Evolutionary conservation across 2,113 vertebrate species (phyloP).

Genomic region (Progne subis): DNA sequence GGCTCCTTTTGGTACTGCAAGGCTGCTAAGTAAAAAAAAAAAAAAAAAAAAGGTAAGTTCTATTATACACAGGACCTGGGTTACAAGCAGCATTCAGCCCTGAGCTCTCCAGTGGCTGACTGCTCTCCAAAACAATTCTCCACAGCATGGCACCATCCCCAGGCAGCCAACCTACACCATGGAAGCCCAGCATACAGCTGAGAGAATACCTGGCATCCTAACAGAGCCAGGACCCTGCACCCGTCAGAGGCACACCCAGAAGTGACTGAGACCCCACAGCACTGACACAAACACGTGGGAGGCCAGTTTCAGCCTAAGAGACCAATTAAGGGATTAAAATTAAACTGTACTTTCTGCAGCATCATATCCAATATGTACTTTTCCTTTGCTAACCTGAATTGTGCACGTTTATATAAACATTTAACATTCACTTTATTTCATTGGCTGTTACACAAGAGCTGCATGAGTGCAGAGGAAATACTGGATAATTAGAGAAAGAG

Average conservation of each 20-base stretch:
- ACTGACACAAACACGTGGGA: not conserved
- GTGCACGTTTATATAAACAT: not conserved
- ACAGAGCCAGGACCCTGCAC: not conserved
- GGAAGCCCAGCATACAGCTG: not conserved
- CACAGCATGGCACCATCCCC: not conserved
- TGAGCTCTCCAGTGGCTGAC: not conserved
- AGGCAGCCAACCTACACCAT: not conserved
- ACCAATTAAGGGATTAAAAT: not conserved
- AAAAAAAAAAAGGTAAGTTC: not conserved
- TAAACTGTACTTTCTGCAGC: not conserved
- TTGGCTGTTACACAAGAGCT: not conserved
- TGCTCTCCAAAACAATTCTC: not conserved
- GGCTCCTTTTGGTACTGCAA: not conserved
- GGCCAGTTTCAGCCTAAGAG: not conserved
- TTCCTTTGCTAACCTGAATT: not conserved
- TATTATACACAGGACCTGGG: not conserved
- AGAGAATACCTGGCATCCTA: accelerated
- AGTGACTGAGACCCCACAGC: not conserved
- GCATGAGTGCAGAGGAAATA: not conserved
- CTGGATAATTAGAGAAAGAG: not conserved
- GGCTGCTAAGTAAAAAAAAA: not conserved
- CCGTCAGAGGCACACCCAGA: not conserved
- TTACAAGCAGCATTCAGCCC: not conserved
- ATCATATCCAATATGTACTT: not conserved
- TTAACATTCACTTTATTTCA: not conserved